Evolutionary conservation across 2,888 invertebrate genomes (phyloP).

Genomic region (Caenorhabditis becei): DNA sequence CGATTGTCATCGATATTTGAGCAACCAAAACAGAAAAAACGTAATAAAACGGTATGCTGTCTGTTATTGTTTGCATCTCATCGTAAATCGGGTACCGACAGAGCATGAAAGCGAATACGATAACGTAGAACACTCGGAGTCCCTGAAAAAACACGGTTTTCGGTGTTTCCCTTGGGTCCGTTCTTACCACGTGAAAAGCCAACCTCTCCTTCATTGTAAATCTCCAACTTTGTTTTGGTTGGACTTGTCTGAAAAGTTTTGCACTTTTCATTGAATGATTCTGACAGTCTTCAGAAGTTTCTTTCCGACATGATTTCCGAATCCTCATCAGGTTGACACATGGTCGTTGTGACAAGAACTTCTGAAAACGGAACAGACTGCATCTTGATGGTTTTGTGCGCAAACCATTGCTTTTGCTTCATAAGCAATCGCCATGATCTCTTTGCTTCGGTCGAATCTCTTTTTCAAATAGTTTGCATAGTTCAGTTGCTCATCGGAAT

Average conservation of each 20-base stretch:
- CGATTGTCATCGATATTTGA: constrained; percentile 22
- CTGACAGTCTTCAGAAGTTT: not conserved
- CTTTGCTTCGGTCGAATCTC: constrained; percentile 21
- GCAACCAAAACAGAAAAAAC: constrained; percentile 14
- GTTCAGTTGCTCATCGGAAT: not conserved
- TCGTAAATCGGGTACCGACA: constrained; percentile 25
- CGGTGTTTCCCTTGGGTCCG: not conserved
- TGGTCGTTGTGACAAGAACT: constrained; percentile 25
- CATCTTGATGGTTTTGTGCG: not conserved
- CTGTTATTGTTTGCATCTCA: not conserved
- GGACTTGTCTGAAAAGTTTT: not conserved
- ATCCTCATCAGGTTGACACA: constrained; percentile 16
- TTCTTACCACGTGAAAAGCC: constrained; percentile 22
- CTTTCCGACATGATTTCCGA: constrained; percentile 3
- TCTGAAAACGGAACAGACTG: constrained; percentile 1
- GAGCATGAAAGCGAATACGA: constrained; percentile 27
- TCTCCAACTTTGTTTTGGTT: not conserved
- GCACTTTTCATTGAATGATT: not conserved
- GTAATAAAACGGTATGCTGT: constrained; percentile 17
- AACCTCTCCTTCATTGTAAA: constrained; percentile 3
- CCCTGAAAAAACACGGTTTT: not conserved
- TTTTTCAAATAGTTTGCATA: constrained; percentile 21
- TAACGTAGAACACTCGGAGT: not conserved
- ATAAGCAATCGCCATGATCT: constrained; percentile 45
- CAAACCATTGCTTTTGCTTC: constrained; percentile 47